Evolutionary conservation across 2,888 invertebrate genomes (phyloP).

Genomic region (Hirtodrosophila histrioides): DNA sequence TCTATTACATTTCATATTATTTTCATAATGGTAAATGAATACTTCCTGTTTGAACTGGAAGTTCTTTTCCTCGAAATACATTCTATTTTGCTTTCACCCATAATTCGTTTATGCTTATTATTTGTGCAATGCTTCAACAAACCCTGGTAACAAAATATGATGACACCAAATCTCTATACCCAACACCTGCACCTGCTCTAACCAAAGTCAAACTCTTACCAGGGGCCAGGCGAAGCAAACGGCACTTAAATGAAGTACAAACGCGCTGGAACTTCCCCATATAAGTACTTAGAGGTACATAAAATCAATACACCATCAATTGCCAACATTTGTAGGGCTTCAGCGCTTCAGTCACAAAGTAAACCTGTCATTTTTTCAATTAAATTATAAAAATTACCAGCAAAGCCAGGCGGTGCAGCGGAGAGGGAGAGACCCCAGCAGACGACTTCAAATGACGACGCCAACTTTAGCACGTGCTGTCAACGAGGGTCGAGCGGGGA

Average conservation of each 20-base stretch:
- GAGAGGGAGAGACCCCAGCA: constrained; percentile 9
- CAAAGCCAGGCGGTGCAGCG: constrained; percentile 29
- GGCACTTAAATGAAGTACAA: constrained; percentile 54
- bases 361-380: constrained; percentile 72
- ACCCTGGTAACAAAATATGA: constrained; percentile 5
- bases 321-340: constrained; percentile 62
- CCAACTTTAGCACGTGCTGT: constrained; percentile 76
- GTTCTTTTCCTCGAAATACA: constrained; percentile 25
- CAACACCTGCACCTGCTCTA: constrained; percentile 25
- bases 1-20: background rate
- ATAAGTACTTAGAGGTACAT: constrained; percentile 14
- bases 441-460: constrained; percentile 17
- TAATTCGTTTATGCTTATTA: constrained; percentile 7
- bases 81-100: background rate
- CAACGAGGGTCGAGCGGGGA: constrained; percentile 24
- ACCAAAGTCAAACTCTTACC: constrained; percentile 9
- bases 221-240: constrained; percentile 11
- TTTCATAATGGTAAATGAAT: constrained; percentile 23
- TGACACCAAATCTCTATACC: constrained; percentile 23
- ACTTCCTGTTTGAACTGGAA: constrained; percentile 24
- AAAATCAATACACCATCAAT: constrained; percentile 52
- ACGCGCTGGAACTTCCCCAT: constrained; percentile 1
- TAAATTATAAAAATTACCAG: constrained; percentile 72
- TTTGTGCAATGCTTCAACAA: background rate
- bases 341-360: constrained; percentile 33